Evolutionary conservation across 2,888 invertebrate genomes (phyloP).

Genomic region (Portevinia maculata): DNA sequence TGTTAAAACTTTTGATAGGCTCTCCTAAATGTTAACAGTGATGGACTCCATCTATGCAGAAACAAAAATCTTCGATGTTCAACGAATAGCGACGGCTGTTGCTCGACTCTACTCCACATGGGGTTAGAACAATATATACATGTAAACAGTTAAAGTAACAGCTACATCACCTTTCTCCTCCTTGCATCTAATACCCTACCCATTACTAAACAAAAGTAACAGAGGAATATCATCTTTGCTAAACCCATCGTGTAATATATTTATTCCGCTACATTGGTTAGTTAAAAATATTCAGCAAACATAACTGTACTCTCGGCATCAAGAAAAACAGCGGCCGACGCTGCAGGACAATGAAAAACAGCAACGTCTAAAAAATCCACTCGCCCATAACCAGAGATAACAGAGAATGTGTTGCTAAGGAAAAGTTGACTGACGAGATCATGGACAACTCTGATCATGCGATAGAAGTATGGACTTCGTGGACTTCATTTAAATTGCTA

Average conservation of each 20-base stretch:
- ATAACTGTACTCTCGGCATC: constrained; percentile 44
- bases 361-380: constrained; percentile 29
- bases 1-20: too few species aligned
- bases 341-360: constrained; percentile 13
- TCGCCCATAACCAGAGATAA: constrained; percentile 34
- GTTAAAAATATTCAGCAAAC: constrained; percentile 36
- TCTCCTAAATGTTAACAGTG: too few species aligned
- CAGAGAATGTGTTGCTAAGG: constrained; percentile 23
- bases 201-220: not conserved
- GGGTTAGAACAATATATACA: not conserved
- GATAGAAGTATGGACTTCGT: constrained; percentile 13
- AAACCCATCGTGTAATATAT: constrained; percentile 10
- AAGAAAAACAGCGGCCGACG: constrained; percentile 6
- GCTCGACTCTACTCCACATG: too few species aligned
- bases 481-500: not conserved
- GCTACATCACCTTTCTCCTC: not conserved
- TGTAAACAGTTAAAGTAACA: not conserved
- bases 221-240: not conserved
- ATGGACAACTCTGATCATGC: constrained; percentile 45
- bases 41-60: too few species aligned
- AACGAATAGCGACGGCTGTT: too few species aligned
- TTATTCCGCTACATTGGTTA: constrained; percentile 42
- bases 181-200: not conserved
- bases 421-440: constrained; percentile 42
- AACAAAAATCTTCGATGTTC: too few species aligned